Evolutionary conservation across 2,888 invertebrate species (phyloP), one percentile per base, ranked within the genome.

Genomic region (Serripes groenlandicus): DNA sequence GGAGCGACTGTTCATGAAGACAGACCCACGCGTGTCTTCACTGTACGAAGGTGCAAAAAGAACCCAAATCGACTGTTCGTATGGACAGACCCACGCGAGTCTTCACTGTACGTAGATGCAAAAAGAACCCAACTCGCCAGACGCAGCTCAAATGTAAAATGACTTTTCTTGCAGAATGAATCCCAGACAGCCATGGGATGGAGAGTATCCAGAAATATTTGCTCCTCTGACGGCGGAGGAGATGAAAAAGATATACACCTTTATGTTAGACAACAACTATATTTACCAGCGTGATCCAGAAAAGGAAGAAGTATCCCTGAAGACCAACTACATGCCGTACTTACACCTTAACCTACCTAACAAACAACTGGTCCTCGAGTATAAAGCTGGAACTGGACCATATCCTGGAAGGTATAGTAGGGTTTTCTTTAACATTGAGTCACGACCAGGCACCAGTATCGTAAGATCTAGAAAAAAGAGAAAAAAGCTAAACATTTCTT

Each of bases 201-300:
- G 79, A 7, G 37, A 34, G 15, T 15, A 81, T n/a, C 85, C 85
- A 1, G 78, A 85, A 42, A 9, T 86, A 18, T 86, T 81, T 62
- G 78, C 86, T 0, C 86, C 86, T 0, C 58, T 88, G 26, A 76
- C 81, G 21, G 69, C 81, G 0, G 78, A 80, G 3, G 88, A 86
- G 56, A 83, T 85, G 85, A 34, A 21, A 21, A 54, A 75, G 26
- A 74, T 84, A 1, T 79, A 81, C 30, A 32, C 78, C 52, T 82
- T 82, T 60, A 58, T 88, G 60, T 28, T 79, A 15, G 58, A 49
- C 54, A 69, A 80, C 21, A 62, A 75, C 30, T 69, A 73, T 66
- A 71, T 85, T 4, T 71, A 82, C 37, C n/a, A 69, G 42, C 71
- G 82, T 3, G n/a, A 66, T 18, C 64, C 64, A 18, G 74, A 30